Evolutionary conservation across 92 coral and sea anemone genomes (phyloP).

Genomic region (Epizoanthus stellaris): DNA sequence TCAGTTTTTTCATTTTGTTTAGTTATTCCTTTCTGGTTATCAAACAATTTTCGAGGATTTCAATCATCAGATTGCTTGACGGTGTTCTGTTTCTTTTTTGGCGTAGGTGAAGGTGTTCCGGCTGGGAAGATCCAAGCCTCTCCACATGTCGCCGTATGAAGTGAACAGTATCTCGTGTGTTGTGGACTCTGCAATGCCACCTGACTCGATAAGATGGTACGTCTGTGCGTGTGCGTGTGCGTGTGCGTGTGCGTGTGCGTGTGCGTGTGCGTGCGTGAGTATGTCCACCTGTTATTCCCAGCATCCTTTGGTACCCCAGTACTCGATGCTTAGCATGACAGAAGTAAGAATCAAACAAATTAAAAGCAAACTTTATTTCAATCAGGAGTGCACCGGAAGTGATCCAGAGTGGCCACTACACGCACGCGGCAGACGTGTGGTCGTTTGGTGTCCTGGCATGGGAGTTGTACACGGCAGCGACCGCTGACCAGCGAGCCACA

Average conservation of each 20-base stretch:
- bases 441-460: constrained; percentile 63
- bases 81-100: neutral
- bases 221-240: no score
- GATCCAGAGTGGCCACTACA: constrained; percentile 43
- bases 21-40: no score
- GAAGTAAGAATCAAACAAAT: no score
- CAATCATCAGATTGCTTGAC: neutral
- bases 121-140: constrained; percentile 53
- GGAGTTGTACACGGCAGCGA: constrained; percentile 50
- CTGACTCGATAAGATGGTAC: constrained; percentile 45
- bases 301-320: no score
- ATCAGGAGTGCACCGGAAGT: constrained; percentile 69
- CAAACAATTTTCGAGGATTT: neutral
- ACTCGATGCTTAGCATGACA: no score
- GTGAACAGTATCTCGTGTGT: constrained; percentile 44
- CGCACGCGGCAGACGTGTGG: constrained; percentile 67
- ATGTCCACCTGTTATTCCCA: no score
- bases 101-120: constrained; percentile 47
- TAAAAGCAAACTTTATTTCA: neutral
- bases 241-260: no score
- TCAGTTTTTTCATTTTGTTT: no score
- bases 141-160: constrained; percentile 38
- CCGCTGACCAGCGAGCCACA: constrained; percentile 25
- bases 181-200: constrained; percentile 30
- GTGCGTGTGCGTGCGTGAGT: neutral